Evolutionary conservation across 2,888 invertebrate genomes (phyloP).

Genomic region (Allacma fusca): DNA sequence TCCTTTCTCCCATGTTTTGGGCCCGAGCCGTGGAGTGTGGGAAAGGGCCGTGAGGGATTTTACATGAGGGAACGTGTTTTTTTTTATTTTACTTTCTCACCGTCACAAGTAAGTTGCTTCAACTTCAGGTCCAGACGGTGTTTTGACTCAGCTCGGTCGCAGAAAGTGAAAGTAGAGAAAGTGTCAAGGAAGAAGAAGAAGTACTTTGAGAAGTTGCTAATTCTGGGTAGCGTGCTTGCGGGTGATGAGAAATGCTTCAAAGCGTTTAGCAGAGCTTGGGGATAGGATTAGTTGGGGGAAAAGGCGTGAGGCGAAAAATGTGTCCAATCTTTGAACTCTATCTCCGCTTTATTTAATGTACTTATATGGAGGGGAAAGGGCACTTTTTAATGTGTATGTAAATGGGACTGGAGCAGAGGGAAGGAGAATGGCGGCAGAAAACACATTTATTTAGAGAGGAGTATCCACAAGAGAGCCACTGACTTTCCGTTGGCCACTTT

Average conservation of each 20-base stretch:
- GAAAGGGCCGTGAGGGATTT: no score
- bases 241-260: slow-evolving; percentile 30
- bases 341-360: slow-evolving; percentile 5
- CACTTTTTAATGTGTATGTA: not conserved
- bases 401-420: not conserved
- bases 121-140: no score
- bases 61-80: no score
- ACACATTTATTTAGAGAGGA: slow-evolving; percentile 28
- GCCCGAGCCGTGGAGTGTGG: no score
- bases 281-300: no score
- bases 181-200: slow-evolving; percentile 19
- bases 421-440: slow-evolving; percentile 27
- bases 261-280: slow-evolving; percentile 9
- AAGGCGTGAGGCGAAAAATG: slow-evolving; percentile 3
- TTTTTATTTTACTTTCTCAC: no score
- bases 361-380: not conserved
- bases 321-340: slow-evolving; percentile 26
- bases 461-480: slow-evolving; percentile 9
- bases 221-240: slow-evolving; percentile 2
- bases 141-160: not conserved
- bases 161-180: not conserved
- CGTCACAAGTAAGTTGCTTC: no score
- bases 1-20: not conserved
- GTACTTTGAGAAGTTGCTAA: not conserved
- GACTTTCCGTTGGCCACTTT: slow-evolving; percentile 19